Base-by-base conservation (phyloP, 2,888 invertebrate genomes). In the Troilus luridus region DNA sequence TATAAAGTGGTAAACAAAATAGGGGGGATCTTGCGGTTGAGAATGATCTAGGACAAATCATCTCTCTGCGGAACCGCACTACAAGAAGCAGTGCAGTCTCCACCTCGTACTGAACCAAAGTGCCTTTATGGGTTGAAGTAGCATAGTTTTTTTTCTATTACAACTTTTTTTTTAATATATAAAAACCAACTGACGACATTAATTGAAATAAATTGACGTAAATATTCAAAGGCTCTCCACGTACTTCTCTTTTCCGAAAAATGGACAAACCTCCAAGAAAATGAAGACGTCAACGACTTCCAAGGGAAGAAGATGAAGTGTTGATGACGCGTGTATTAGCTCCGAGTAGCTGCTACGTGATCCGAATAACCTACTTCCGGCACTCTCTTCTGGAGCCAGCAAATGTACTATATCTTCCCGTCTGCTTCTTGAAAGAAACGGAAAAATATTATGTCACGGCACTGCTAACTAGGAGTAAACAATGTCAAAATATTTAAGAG, bases 281-380 rank as follows among this genome's bases (percentile, higher is more conserved):
- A 77, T 77, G 41, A 77, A 41, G 72, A 77, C 72, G 72, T 77
- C 72, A 77, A 7, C 5, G 11, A 24, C 27, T 14, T 14, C 27
- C 10, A 59, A 24, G 24, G 7, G n/a, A 64, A n/a, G 67, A 77
- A 77, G 72, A 41, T 64, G 21, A 64, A 14, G 14, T 59, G 64
- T 41, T 27, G 72, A 77, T 77, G 72, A 77, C 72, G 72, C 72
- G 27, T 77, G 72, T 41, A 77, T 14, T 77, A 41, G 27, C 72
- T 27, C 72, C 41, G 72, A 8, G 72, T 77, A 17, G 27, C 41
- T 0, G 17, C 27, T 77, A 77, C 72, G 72, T 77, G 72, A 17
- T 41, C 72, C 27, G 72, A 27, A 77, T 77, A 41, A 14, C 8
- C 1, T 0, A 0, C 24, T 1, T 12, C 7, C 7, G 59, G 59